phyloP scores from a whole-genome alignment of 2,888 invertebrate species.

The Leucoma salicis region DNA sequence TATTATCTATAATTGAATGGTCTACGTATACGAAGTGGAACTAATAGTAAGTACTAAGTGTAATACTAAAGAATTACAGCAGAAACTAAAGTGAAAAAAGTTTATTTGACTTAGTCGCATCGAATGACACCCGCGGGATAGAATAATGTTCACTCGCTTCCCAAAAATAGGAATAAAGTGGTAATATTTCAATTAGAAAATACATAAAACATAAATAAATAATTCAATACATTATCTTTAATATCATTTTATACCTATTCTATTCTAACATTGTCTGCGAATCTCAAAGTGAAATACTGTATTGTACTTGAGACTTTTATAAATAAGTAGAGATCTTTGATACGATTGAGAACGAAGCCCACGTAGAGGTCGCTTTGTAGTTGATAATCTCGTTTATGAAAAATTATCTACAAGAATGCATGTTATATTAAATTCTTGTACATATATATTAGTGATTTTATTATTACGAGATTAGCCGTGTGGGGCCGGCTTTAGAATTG shows the following conservation, averaged over 20 bases:
- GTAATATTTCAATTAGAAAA: too few relatives aligned
- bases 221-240: too few relatives aligned
- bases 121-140: too few relatives aligned
- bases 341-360: slow-evolving; percentile 27
- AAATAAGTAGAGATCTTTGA: slow-evolving; percentile 48
- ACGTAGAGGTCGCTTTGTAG: slow-evolving; percentile 11
- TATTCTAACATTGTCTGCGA: not conserved
- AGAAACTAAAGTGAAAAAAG: too few relatives aligned
- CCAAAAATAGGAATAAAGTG: too few relatives aligned
- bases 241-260: not conserved
- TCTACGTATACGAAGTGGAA: slow-evolving; percentile 28
- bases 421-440: not conserved
- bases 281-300: slow-evolving; percentile 1
- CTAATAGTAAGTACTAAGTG: slow-evolving; percentile 25
- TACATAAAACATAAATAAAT: too few relatives aligned
- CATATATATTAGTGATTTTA: not conserved
- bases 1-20: slow-evolving; percentile 42
- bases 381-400: slow-evolving; percentile 17
- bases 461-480: too few relatives aligned
- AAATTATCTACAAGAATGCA: slow-evolving; percentile 4
- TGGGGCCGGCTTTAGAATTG: too few relatives aligned
- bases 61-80: slow-evolving; percentile 21
- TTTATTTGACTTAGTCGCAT: too few relatives aligned
- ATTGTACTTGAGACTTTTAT: slow-evolving; percentile 42
- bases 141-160: too few relatives aligned